Evolutionary conservation across 2,113 vertebrate species (phyloP).

Genomic region (Cheirogaleus medius): DNA sequence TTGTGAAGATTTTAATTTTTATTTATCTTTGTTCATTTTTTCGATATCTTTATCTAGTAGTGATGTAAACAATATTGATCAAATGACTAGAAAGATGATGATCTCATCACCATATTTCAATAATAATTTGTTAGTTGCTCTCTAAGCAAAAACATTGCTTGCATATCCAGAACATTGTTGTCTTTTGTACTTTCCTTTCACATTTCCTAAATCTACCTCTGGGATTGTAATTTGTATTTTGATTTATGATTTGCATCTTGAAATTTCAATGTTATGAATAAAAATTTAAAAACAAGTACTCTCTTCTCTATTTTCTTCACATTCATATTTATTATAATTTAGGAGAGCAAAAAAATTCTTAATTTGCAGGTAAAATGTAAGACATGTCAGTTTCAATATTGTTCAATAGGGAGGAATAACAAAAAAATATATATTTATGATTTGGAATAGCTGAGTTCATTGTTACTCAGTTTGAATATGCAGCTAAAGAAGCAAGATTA

Average conservation of each 20-base stretch:
- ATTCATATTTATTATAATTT: slow-evolving; percentile 49
- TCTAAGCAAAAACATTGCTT: not conserved
- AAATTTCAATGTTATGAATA: not conserved
- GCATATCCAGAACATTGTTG: not conserved
- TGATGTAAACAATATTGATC: not conserved
- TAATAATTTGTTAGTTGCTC: slow-evolving; percentile 27
- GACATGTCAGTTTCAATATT: slow-evolving; percentile 22
- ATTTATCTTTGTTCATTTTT: slow-evolving; percentile 20
- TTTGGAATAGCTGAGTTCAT: not conserved
- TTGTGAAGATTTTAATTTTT: slow-evolving; percentile 37
- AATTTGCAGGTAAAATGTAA: slow-evolving; percentile 43
- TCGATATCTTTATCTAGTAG: not conserved
- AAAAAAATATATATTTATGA: slow-evolving; percentile 44
- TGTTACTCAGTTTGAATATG: slow-evolving; percentile 35
- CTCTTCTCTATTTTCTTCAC: not conserved
- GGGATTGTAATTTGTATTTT: not conserved
- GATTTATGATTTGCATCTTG: slow-evolving; percentile 14
- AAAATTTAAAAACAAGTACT: not conserved
- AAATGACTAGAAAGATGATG: not conserved
- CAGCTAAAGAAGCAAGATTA: not conserved
- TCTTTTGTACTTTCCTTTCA: not conserved
- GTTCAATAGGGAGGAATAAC: slow-evolving; percentile 21
- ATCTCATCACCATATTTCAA: not conserved
- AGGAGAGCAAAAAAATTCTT: not conserved
- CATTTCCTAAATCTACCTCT: not conserved